phyloP scores from a whole-genome alignment of 2,888 invertebrate species.

The Pollenia labialis region DNA sequence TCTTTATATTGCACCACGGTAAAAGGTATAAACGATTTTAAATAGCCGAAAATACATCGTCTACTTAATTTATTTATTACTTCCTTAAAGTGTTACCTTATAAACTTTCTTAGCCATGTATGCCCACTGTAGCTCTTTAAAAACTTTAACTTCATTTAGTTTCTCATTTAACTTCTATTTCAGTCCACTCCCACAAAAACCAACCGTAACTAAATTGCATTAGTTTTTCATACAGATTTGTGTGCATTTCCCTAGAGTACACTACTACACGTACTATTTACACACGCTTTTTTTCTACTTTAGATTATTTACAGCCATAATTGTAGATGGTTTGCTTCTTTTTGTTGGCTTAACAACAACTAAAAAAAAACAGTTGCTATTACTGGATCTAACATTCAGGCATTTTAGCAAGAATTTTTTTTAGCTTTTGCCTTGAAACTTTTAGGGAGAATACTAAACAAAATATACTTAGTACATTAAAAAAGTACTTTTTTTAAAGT shows the following conservation, averaged over 20 bases:
- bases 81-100: no score
- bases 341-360: slow-evolving; percentile 35
- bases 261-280: slow-evolving; percentile 8
- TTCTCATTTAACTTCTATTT: slow-evolving; percentile 6
- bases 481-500: slow-evolving; percentile 17
- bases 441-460: not conserved
- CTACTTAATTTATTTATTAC: no score
- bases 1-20: no score
- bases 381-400: not conserved
- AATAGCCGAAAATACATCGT: no score
- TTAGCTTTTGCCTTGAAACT: slow-evolving; percentile 21
- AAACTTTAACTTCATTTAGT: slow-evolving; percentile 4
- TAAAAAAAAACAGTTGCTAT: slow-evolving; percentile 10
- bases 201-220: not conserved
- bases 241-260: slow-evolving; percentile 40
- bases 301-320: slow-evolving; percentile 50
- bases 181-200: slow-evolving; percentile 31
- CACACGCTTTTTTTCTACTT: slow-evolving; percentile 18
- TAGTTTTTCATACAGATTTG: slow-evolving; percentile 10
- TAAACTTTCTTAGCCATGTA: no score
- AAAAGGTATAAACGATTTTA: no score
- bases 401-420: slow-evolving; percentile 6
- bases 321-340: slow-evolving; percentile 51
- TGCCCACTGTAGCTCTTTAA: not conserved
- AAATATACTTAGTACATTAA: not conserved